These are phyloP conservation scores for Melanotaenia pygmaea DNA, from an alignment of 2,797 vertebrate species.

Conservation along the genomic window DNA sequence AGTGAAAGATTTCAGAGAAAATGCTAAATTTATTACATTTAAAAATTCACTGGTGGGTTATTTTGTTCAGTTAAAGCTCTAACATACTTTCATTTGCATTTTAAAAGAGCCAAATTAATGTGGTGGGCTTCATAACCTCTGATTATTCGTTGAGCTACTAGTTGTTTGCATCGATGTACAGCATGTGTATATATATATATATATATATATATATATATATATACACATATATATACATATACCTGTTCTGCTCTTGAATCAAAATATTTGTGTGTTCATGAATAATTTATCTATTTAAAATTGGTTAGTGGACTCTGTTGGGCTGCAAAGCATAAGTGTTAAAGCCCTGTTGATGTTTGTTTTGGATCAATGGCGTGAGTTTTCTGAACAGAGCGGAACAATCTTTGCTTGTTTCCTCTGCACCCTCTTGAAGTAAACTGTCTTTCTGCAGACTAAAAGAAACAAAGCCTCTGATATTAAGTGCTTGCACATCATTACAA, in stretches of 20 bases:
- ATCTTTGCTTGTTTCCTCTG: not conserved
- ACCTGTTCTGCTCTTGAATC: not conserved
- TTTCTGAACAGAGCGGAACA: not conserved
- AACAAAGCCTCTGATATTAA: not conserved
- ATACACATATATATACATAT: not conserved
- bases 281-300: not conserved
- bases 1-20: slow-evolving; percentile 2
- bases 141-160: not conserved
- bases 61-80: not conserved
- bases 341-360: not conserved
- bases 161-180: not conserved
- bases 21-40: not conserved
- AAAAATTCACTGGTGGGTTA: not conserved
- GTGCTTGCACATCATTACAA: not conserved
- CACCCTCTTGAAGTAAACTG: not conserved
- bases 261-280: not conserved
- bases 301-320: not conserved
- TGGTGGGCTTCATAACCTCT: not conserved
- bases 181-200: too few species aligned
- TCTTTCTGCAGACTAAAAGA: not conserved
- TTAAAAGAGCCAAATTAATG: not conserved
- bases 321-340: not conserved
- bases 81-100: not conserved
- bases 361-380: not conserved
- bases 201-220: too few species aligned